Evolutionary conservation across 1,140 invertebrate genomes (phyloP).

Genomic region (Papilio helenus): DNA sequence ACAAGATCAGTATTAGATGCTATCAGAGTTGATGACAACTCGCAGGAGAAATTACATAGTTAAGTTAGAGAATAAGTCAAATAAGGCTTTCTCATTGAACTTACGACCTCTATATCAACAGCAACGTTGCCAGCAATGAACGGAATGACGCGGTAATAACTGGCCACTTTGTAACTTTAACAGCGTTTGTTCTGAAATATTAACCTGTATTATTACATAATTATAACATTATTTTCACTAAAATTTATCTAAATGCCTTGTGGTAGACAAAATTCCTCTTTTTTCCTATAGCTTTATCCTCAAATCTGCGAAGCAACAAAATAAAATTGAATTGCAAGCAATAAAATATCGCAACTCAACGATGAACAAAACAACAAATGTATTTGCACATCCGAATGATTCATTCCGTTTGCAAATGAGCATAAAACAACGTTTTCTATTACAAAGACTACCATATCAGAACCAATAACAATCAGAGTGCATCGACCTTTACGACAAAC

Average conservation of each 20-base stretch:
- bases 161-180: slow-evolving; percentile 1
- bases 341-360: background rate
- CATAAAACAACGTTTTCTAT: slow-evolving; percentile 60
- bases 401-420: slow-evolving; percentile 65
- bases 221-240: too few relatives aligned
- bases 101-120: slow-evolving; percentile 17
- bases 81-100: slow-evolving; percentile 35
- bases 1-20: slow-evolving; percentile 24
- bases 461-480: slow-evolving; percentile 60
- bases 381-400: slow-evolving; percentile 51
- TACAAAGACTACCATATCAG: slow-evolving; percentile 61
- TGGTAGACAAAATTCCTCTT: background rate
- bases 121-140: background rate
- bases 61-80: slow-evolving; percentile 32
- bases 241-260: too few relatives aligned
- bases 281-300: background rate
- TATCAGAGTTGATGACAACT: slow-evolving; percentile 25
- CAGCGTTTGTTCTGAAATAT: background rate
- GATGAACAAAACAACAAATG: slow-evolving; percentile 37
- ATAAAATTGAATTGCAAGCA: background rate
- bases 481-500: slow-evolving; percentile 62
- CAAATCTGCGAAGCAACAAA: background rate
- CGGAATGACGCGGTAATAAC: slow-evolving; percentile 15
- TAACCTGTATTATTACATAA: background rate
- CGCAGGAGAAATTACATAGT: slow-evolving; percentile 9